Base-by-base conservation (phyloP, 1,140 invertebrate species). In the Reticulitermes speratus region DNA sequence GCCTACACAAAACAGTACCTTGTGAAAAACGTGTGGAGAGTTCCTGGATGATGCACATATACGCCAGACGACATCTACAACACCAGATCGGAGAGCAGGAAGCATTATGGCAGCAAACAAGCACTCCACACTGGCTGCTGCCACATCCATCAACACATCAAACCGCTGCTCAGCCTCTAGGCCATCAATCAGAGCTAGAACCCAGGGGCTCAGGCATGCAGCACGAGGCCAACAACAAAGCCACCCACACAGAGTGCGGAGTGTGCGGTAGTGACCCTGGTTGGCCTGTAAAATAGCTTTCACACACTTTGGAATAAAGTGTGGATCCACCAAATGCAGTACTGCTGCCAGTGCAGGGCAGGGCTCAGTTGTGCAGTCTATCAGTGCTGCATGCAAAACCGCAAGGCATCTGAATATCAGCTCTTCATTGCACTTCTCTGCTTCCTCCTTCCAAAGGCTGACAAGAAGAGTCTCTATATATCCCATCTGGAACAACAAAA, bases 331-430 rank as follows among this genome's bases (percentile, higher is more conserved):
- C 8, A 93, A 87, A 75, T 93, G 90, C 45, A 94, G 90, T 6
- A 94, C 91, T 45, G 93, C 90, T 32, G 93, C 92, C 86, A 94
- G 90, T 2, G 92, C 92, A 44, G 91, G 92, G 1, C 92, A 92
- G 14, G 92, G 91, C 38, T 91, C 88, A 45, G 90, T 89, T 69
- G 85, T 25, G n/a, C 9, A 5, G 65, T 75, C 65, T 8, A 75
- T 30, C 11, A 75, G 25, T 75, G 65, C 7, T 75, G 65, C n/a
- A 30, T 75, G 65, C 65, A 75, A 25, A 9, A 30, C 65, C 30
- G 25, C 65, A 25, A 75, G 65, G n/a, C 25, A 75, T 30, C 65
- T 25, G 65, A 75, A 75, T 25, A 75, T 14, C 3, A 75, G 65
- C 8, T 75, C 25, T 30, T 75, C 65, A 75, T 30, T 75, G n/a